A percentile compares a stretch with the other conserved stretches of the same genome.
phyloP scores from a whole-genome alignment of 92 coral and sea anemone genomes.

The Parazoanthus darwini region DNA sequence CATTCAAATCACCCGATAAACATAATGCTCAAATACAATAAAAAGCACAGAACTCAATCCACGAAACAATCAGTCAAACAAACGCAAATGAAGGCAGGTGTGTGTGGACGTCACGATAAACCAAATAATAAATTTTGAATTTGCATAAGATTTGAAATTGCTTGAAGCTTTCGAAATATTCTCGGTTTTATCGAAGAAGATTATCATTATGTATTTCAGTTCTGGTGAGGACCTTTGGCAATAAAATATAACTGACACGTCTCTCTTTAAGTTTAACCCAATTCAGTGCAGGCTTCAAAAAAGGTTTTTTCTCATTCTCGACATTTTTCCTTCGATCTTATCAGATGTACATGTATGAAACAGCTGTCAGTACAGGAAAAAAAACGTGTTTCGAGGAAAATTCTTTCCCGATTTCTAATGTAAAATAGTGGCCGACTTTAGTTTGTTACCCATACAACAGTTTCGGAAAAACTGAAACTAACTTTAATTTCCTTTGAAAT shows the following conservation, averaged over 20 bases:
- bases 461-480: neutral
- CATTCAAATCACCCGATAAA: conserved; percentile 17
- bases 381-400: conserved; percentile 16
- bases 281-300: neutral
- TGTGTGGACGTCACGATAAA: neutral
- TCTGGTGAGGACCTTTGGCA: neutral
- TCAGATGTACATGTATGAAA: neutral
- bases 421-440: neutral
- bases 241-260: neutral
- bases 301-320: neutral
- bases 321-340: neutral
- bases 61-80: conserved; percentile 25
- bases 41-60: conserved; percentile 10
- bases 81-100: conserved; percentile 31
- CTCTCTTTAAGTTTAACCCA: neutral
- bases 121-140: conserved; percentile 14
- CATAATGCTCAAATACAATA: neutral
- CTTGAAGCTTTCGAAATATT: neutral
- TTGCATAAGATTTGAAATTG: conserved; percentile 21
- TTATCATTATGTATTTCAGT: neutral
- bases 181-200: neutral
- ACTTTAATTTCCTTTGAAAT: neutral
- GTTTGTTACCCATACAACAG: neutral
- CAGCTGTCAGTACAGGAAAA: conserved; percentile 32
- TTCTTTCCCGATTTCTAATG: neutral